Evolutionary conservation across 2,113 vertebrate genomes (phyloP).

Genomic region (Bubo blakistoni): DNA sequence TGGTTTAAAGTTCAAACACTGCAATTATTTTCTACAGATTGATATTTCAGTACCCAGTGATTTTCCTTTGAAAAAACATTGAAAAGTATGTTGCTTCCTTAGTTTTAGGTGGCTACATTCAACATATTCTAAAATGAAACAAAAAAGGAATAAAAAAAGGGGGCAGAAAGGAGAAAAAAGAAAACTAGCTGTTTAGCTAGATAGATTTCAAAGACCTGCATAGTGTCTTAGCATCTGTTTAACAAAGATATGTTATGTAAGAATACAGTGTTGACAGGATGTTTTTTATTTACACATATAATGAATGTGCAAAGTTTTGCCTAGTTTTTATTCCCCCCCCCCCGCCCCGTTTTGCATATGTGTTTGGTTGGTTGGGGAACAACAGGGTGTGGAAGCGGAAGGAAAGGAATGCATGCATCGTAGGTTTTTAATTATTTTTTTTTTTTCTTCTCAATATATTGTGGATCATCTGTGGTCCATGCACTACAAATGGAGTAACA

Average conservation of each 20-base stretch:
- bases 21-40: background rate
- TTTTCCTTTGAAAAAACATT: background rate
- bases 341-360: background rate
- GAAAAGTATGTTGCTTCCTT: background rate
- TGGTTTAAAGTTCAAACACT: background rate
- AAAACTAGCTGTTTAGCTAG: background rate
- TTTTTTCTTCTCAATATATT: background rate
- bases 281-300: background rate
- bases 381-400: background rate
- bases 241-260: background rate
- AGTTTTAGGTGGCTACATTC: background rate
- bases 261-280: background rate
- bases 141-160: background rate
- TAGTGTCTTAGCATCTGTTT: background rate
- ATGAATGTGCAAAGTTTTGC: background rate
- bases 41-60: background rate
- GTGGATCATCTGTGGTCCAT: background rate
- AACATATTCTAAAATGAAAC: background rate
- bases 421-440: background rate
- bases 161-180: background rate
- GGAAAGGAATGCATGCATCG: background rate
- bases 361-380: background rate
- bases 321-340: background rate
- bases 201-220: background rate
- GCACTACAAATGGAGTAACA: background rate